These are phyloP conservation scores for Desmodus rotundus DNA, from an alignment of 2,113 vertebrate species.

Conservation along the genomic window DNA sequence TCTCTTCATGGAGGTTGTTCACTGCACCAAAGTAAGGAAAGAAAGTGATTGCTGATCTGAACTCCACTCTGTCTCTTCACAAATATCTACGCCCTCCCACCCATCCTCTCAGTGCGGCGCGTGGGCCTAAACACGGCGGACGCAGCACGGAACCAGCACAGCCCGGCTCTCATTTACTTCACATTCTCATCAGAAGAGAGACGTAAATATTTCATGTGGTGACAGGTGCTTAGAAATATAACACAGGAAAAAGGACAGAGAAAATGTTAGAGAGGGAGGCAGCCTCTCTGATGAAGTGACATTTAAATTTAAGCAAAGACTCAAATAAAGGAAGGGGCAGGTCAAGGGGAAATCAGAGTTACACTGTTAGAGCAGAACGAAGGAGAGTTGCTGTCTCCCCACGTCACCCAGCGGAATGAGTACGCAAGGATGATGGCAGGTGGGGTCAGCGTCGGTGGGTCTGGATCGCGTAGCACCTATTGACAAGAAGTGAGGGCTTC, in stretches of 20 bases:
- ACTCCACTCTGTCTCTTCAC: background rate
- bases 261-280: background rate
- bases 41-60: background rate
- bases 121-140: background rate
- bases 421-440: background rate
- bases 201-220: background rate
- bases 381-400: background rate
- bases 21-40: background rate
- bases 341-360: background rate
- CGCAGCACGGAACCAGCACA: background rate
- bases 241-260: background rate
- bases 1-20: background rate
- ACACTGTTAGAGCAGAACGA: background rate
- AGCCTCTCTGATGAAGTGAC: background rate
- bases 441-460: background rate
- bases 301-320: background rate
- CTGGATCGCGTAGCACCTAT: background rate
- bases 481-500: no score
- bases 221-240: background rate
- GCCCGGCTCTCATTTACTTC: background rate
- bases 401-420: fast-evolving
- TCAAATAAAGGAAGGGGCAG: background rate
- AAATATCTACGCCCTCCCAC: background rate
- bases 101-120: fast-evolving
- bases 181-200: background rate